Percentiles rank a stretch among this genome's conserved stretches.
Evolutionary conservation across 2,797 vertebrate genomes (phyloP).

Genomic region (Lagocephalus sceleratus): DNA sequence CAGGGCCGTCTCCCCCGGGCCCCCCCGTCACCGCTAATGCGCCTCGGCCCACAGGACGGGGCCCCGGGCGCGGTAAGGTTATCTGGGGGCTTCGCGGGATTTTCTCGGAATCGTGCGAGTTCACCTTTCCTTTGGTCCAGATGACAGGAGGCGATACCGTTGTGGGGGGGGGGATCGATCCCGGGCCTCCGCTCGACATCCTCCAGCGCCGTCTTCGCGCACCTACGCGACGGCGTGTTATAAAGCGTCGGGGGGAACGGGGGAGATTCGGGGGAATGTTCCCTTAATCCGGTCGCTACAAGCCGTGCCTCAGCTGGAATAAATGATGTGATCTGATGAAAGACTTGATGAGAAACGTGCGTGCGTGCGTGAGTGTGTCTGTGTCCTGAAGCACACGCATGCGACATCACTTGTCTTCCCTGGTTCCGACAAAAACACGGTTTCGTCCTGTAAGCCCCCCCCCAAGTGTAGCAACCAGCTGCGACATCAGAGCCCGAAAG

Average conservation of each 20-base stretch:
- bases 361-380: too few species aligned
- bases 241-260: neutral
- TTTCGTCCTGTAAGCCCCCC: too few species aligned
- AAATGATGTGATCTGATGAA: too few species aligned
- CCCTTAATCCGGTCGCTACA: too few species aligned
- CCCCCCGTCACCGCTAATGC: slow-evolving; percentile 82
- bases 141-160: slow-evolving; percentile 77
- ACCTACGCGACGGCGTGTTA: too few species aligned
- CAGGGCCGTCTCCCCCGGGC: slow-evolving; percentile 67
- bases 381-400: too few species aligned
- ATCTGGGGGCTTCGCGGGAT: slow-evolving; percentile 71
- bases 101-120: slow-evolving; percentile 80
- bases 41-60: slow-evolving; percentile 72
- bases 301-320: too few species aligned
- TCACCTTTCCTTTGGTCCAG: slow-evolving; percentile 78
- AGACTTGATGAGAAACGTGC: too few species aligned
- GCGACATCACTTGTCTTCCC: too few species aligned
- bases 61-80: slow-evolving; percentile 73
- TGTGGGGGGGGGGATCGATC: slow-evolving; percentile 63
- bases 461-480: too few species aligned
- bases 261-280: neutral
- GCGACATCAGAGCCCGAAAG: slow-evolving; percentile 14
- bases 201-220: too few species aligned
- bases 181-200: slow-evolving; percentile 47
- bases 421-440: too few species aligned